Percentiles rank a stretch among this genome's conserved stretches.
phyloP scores from a whole-genome alignment of 2,113 vertebrate genomes.

The Anhinga anhinga region DNA sequence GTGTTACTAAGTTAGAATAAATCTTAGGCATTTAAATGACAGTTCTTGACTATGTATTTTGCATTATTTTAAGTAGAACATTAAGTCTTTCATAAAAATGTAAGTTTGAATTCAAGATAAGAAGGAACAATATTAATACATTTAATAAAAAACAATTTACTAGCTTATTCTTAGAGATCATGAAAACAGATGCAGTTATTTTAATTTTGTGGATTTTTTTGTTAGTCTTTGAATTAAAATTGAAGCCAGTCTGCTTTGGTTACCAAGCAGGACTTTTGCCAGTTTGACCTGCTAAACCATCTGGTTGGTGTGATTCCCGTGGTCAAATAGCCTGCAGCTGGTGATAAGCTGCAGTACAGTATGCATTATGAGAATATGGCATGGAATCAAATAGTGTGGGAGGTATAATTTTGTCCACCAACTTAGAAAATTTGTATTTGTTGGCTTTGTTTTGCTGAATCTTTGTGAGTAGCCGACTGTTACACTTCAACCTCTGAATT shows the following conservation, averaged over 20 bases:
- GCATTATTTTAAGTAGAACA: neutral
- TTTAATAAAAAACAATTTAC: neutral
- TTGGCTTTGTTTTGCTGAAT: neutral
- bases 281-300: constrained; percentile 31
- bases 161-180: neutral
- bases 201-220: constrained; percentile 1
- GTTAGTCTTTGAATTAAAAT: constrained; percentile 42
- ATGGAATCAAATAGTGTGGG: neutral
- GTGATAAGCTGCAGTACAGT: neutral
- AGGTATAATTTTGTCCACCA: neutral
- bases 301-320: constrained; percentile 34
- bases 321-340: constrained; percentile 36
- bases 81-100: neutral
- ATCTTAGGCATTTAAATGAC: neutral
- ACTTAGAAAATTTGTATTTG: neutral
- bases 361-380: neutral
- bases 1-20: neutral
- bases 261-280: constrained; percentile 21
- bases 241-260: neutral
- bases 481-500: neutral
- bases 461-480: neutral
- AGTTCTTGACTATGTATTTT: neutral
- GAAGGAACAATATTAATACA: neutral
- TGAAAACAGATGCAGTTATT: neutral
- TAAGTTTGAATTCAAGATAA: neutral